Evolutionary conservation across 2,797 vertebrate genomes (phyloP).

Genomic region (Poliocrania exsul): DNA sequence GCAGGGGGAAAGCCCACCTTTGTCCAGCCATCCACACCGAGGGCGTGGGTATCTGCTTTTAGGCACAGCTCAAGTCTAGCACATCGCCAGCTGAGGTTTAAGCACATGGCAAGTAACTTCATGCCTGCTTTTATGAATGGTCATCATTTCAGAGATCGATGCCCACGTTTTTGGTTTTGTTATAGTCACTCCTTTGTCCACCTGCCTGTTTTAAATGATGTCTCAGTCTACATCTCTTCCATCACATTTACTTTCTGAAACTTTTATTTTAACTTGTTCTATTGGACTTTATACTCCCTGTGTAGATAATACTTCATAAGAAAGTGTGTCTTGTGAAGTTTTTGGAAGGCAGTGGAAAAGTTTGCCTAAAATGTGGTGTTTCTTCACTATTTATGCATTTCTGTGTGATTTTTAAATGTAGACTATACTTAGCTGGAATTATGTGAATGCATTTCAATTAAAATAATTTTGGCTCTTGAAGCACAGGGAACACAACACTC

Average conservation of each 20-base stretch:
- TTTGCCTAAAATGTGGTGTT: background rate
- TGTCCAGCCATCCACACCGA: rapidly evolving
- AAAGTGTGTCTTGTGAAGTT: background rate
- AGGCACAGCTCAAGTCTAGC: background rate
- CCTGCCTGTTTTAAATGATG: background rate
- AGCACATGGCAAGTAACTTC: constrained; percentile 28
- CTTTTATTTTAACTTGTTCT: background rate
- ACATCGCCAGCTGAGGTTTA: rapidly evolving
- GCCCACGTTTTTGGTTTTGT: rapidly evolving
- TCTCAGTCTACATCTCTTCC: background rate
- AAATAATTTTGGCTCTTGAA: background rate
- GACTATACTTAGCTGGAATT: background rate
- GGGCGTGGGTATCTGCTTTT: rapidly evolving
- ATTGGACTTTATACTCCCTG: background rate
- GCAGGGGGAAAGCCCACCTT: background rate
- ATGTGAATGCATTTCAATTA: background rate
- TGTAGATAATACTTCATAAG: background rate
- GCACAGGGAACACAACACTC: background rate
- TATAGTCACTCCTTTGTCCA: background rate
- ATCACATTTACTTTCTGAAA: background rate
- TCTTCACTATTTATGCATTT: background rate
- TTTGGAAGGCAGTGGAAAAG: background rate
- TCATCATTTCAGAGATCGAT: background rate
- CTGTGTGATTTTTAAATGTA: background rate
- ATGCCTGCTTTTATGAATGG: background rate